Percentiles rank a stretch among this genome's conserved stretches.
These are phyloP conservation scores for Penaeus chinensis DNA, from an alignment of 1,140 invertebrate species.

Conservation along the genomic window DNA sequence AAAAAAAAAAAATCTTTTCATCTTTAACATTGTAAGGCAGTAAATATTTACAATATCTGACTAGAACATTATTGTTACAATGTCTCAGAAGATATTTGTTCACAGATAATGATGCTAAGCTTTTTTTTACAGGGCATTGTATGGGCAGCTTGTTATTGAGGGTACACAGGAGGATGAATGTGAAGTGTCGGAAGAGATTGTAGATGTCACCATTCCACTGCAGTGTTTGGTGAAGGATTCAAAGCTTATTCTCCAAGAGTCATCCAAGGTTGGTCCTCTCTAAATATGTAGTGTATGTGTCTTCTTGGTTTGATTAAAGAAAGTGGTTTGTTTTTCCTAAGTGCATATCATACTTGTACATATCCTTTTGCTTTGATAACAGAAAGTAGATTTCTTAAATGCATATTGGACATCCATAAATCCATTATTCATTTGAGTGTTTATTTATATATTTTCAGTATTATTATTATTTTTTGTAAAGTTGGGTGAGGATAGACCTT, in stretches of 20 bases:
- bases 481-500: too few relatives aligned
- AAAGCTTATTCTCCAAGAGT: constrained; percentile 84
- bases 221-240: constrained; percentile 95
- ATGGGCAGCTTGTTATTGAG: constrained; percentile 71
- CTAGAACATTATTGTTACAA: not conserved
- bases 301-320: not conserved
- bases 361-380: too few relatives aligned
- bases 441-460: too few relatives aligned
- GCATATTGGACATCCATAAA: too few relatives aligned
- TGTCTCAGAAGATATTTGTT: not conserved
- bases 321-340: not conserved
- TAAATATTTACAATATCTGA: not conserved
- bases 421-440: too few relatives aligned
- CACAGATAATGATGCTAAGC: not conserved
- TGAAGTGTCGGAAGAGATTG: constrained; percentile 73
- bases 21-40: not conserved
- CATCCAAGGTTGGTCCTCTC: constrained; percentile 67
- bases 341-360: too few relatives aligned
- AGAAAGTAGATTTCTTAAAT: too few relatives aligned
- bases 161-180: constrained; percentile 65
- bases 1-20: too few relatives aligned
- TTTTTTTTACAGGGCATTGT: constrained; percentile 43
- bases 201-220: constrained; percentile 92
- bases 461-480: too few relatives aligned
- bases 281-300: not conserved